phyloP scores from a whole-genome alignment of 2,113 vertebrate species.

The Sorex araneus region DNA sequence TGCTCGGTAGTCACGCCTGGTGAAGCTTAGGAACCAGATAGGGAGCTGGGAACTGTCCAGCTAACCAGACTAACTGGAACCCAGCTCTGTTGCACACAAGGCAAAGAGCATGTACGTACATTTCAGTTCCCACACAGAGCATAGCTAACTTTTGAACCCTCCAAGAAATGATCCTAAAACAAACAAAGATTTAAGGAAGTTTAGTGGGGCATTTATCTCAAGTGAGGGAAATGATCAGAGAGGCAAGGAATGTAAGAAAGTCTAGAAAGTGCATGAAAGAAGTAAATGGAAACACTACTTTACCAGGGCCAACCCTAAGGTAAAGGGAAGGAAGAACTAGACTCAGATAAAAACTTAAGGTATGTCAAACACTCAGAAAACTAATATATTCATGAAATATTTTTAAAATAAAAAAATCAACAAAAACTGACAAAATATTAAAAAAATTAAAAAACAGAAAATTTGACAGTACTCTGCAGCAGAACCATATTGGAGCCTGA shows the following conservation, averaged over 20 bases:
- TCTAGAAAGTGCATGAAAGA: background rate
- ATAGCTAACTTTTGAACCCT: background rate
- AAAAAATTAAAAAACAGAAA: constrained; percentile 16
- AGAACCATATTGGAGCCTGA: background rate
- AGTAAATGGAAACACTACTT: background rate
- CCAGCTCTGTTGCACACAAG: too few relatives aligned
- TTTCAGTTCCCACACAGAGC: background rate
- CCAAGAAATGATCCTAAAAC: background rate
- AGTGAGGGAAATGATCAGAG: background rate
- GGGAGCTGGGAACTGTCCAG: too few relatives aligned
- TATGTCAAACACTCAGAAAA: background rate
- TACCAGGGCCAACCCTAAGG: background rate
- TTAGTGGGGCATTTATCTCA: background rate
- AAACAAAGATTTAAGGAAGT: constrained; percentile 14
- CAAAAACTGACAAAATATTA: background rate
- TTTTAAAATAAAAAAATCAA: constrained; percentile 10
- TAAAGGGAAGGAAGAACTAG: background rate
- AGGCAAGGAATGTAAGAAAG: background rate
- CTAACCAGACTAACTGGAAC: too few relatives aligned
- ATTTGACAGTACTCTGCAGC: background rate
- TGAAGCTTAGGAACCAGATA: too few relatives aligned
- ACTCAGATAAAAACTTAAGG: background rate
- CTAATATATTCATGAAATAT: background rate
- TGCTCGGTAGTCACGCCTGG: too few relatives aligned
- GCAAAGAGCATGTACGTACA: too few relatives aligned